phyloP scores from a whole-genome alignment of 2,797 vertebrate species.

The Cuculus canorus region DNA sequence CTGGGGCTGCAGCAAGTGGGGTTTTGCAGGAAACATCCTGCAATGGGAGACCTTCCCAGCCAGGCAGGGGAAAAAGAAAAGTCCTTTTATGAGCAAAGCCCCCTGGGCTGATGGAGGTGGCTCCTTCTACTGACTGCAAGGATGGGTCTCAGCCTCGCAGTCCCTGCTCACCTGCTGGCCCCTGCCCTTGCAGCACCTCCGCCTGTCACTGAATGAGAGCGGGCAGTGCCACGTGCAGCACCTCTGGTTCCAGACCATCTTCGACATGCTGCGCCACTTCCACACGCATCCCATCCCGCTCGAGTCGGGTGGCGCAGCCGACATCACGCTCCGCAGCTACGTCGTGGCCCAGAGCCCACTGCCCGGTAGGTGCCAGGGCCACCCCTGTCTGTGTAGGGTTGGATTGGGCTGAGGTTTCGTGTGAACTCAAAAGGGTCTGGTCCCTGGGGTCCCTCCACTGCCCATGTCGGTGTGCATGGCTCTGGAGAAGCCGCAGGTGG shows the following conservation, averaged over 20 bases:
- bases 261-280: conserved; percentile 96
- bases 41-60: background rate
- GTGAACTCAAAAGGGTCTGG: background rate
- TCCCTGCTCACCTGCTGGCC: background rate
- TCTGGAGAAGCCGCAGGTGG: background rate
- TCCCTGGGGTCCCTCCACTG: background rate
- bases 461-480: fast-evolving
- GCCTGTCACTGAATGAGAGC: conserved; percentile 92
- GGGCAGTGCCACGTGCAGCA: conserved; percentile 98
- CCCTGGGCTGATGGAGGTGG: background rate
- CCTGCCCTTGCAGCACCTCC: conserved; percentile 86
- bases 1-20: background rate
- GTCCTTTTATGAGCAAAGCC: background rate
- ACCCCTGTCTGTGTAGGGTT: fast-evolving
- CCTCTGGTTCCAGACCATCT: conserved; percentile 97
- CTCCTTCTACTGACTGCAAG: background rate
- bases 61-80: background rate
- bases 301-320: conserved; percentile 93
- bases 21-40: background rate
- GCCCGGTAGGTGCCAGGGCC: conserved; percentile 74
- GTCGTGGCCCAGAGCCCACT: conserved; percentile 85
- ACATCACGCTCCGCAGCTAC: conserved; percentile 95
- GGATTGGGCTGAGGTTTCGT: background rate
- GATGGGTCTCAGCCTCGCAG: fast-evolving
- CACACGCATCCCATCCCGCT: conserved; percentile 95